phyloP scores from a whole-genome alignment of 2,113 vertebrate species.

The Castor canadensis region DNA sequence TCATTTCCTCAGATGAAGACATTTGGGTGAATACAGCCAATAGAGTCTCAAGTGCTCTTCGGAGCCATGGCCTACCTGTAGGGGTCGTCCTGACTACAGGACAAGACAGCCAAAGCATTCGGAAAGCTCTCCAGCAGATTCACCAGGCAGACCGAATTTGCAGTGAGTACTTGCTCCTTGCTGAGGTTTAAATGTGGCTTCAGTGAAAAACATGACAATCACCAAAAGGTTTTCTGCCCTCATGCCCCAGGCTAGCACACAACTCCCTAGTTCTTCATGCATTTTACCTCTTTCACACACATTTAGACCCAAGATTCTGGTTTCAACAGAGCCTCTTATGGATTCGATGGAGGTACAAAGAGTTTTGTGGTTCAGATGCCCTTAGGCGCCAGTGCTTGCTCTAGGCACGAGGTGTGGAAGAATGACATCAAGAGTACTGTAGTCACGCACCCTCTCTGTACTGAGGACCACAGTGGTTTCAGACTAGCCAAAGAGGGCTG shows the following conservation, averaged over 20 bases:
- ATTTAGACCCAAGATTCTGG: not conserved
- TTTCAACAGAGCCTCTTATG: constrained; percentile 12
- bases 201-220: not conserved
- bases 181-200: constrained; percentile 16
- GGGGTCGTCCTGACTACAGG: constrained; percentile 84
- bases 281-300: not conserved
- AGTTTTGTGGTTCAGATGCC: not conserved
- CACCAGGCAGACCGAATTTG: constrained; percentile 83
- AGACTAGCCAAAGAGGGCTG: not conserved
- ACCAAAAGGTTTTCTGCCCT: constrained; percentile 6
- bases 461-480: not conserved
- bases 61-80: constrained; percentile 87
- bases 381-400: not conserved
- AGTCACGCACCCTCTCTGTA: not conserved
- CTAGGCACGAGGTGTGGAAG: not conserved
- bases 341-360: not conserved
- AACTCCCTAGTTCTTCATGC: not conserved
- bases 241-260: not conserved
- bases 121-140: constrained; percentile 85
- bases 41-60: constrained; percentile 86
- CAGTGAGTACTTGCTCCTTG: constrained; percentile 84
- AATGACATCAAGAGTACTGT: not conserved
- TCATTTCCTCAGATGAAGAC: constrained; percentile 91
- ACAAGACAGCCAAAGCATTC: constrained; percentile 85
- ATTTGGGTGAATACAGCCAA: constrained; percentile 91